A percentile compares a stretch with the other conserved stretches of the same genome.
Conservation (phyloP, 2,797 vertebrate genomes). For the Alcedo quadribrachys region DNA sequence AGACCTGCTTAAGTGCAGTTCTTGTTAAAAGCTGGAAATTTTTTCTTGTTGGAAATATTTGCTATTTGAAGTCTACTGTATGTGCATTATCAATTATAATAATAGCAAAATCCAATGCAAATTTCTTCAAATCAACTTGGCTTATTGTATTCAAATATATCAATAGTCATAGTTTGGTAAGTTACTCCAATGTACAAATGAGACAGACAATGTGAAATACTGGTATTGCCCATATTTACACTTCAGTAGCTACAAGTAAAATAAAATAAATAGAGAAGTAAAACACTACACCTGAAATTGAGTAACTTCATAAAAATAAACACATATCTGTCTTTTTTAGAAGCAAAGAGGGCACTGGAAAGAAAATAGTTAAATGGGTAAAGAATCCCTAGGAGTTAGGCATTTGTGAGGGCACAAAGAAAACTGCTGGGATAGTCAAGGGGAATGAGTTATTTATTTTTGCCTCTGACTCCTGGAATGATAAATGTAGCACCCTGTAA, state of each 20-base stretch:
- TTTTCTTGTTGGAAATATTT: neutral
- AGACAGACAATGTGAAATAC: fast-evolving
- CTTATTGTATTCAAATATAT: neutral
- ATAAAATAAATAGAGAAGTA: neutral
- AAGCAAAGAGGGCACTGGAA: neutral
- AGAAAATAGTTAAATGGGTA: neutral
- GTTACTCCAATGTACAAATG: neutral
- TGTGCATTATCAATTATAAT: neutral
- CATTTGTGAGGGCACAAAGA: neutral
- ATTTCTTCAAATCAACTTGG: neutral
- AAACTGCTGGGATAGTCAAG: neutral
- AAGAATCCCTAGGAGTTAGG: neutral
- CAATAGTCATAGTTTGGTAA: neutral
- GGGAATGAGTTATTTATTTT: neutral
- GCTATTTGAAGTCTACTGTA: neutral
- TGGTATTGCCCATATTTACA: neutral
- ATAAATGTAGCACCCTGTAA: neutral
- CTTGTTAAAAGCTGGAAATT: neutral
- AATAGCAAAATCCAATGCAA: neutral
- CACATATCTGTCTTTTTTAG: neutral
- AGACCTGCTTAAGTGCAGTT: neutral
- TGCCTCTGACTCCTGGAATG: neutral
- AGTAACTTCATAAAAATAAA: neutral
- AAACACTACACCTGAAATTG: neutral
- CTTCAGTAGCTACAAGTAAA: neutral